Conservation (phyloP, 2,113 vertebrate genomes). For the Fregetta grallaria region DNA sequence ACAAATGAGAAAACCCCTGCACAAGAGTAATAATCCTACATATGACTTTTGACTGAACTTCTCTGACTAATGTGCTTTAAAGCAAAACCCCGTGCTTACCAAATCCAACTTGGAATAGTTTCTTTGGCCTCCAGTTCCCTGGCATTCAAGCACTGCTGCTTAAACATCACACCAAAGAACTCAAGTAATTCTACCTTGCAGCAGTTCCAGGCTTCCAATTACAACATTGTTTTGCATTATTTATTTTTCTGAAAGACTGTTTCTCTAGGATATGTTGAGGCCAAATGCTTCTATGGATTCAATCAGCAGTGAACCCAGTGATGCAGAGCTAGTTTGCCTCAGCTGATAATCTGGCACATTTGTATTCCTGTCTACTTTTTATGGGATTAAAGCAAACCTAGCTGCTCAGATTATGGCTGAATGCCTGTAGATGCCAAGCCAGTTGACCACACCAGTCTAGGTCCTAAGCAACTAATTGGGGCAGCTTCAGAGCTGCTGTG, state of each 20-base stretch:
- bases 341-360: neutral
- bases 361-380: neutral
- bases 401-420: neutral
- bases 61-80: constrained; percentile 28
- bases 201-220: neutral
- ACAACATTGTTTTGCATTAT: neutral
- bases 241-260: neutral
- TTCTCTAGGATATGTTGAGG: neutral
- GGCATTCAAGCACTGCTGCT: neutral
- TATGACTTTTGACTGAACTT: constrained; percentile 26
- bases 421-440: neutral
- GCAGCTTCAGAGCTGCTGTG: neutral
- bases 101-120: constrained; percentile 35
- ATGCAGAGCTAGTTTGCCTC: neutral
- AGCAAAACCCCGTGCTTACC: constrained; percentile 3
- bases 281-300: neutral
- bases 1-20: constrained; percentile 21
- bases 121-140: constrained; percentile 17
- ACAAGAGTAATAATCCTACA: constrained; percentile 10
- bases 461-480: neutral
- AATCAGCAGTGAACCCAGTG: neutral
- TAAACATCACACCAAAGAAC: constrained; percentile 11
- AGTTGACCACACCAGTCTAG: neutral
- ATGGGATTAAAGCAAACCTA: constrained; percentile 11
- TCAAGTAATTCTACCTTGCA: neutral